Conservation (phyloP, 2,888 invertebrate species). For the Anoncus sp. region DNA sequence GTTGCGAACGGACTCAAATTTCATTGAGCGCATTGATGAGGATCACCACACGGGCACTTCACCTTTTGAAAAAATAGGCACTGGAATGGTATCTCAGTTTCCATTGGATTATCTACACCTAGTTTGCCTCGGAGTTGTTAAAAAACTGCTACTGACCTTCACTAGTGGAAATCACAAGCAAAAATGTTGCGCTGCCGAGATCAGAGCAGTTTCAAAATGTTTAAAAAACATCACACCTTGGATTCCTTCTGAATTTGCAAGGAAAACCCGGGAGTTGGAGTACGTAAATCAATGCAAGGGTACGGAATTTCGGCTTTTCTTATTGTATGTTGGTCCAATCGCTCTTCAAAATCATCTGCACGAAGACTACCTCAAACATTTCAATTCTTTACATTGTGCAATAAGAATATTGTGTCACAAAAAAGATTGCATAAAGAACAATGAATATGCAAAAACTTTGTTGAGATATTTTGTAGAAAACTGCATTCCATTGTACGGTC, state of each 20-base stretch:
- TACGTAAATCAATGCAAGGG: constrained; percentile 52
- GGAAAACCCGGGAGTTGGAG: constrained; percentile 67
- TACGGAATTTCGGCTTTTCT: constrained; percentile 56
- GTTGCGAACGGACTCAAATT: constrained; percentile 68
- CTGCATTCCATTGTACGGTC: neutral
- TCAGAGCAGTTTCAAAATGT: constrained; percentile 25
- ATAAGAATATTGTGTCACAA: constrained; percentile 52
- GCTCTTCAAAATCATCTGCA: constrained; percentile 33
- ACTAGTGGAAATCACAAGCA: neutral
- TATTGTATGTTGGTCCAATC: constrained; percentile 54
- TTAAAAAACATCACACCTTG: constrained; percentile 35
- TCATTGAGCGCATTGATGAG: constrained; percentile 61
- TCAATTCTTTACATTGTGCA: constrained; percentile 47
- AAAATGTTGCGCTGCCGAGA: neutral
- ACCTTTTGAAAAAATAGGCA: constrained; percentile 60
- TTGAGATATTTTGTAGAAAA: constrained; percentile 10
- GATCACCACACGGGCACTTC: constrained; percentile 67
- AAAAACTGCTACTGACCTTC: constrained; percentile 58
- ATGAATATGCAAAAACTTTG: constrained; percentile 34
- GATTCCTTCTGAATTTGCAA: constrained; percentile 69
- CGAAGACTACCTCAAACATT: constrained; percentile 33
- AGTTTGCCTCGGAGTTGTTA: constrained; percentile 68
- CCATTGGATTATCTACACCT: constrained; percentile 71
- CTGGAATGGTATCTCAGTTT: constrained; percentile 69
- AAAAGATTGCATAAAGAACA: constrained; percentile 34